Conservation (phyloP, 2,113 vertebrate genomes). For the Clarias gariepinus region DNA sequence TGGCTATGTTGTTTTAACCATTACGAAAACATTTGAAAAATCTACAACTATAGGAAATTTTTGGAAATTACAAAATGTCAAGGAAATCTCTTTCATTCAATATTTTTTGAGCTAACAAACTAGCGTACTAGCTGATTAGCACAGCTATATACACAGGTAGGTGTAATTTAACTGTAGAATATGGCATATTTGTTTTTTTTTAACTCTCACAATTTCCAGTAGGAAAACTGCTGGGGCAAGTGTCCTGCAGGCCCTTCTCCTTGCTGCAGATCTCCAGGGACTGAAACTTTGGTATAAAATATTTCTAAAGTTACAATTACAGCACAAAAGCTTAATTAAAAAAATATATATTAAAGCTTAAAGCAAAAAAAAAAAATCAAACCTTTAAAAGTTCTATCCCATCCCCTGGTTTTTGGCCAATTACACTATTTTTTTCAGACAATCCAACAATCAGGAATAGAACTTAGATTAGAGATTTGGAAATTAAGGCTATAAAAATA, state of each 20-base stretch:
- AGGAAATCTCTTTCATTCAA: not conserved
- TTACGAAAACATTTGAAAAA: not conserved
- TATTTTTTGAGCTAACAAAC: not conserved
- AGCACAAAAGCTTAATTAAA: too few species aligned
- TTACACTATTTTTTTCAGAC: too few species aligned
- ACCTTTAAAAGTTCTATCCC: not conserved
- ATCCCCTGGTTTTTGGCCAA: too few species aligned
- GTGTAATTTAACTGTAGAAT: not conserved
- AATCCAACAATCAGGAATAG: not conserved
- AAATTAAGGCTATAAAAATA: not conserved
- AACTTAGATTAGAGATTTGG: not conserved
- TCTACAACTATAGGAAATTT: not conserved
- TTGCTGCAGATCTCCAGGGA: too few species aligned
- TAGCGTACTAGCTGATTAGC: not conserved
- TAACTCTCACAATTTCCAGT: not conserved
- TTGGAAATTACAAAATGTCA: not conserved
- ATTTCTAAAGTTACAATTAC: too few species aligned
- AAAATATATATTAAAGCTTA: too few species aligned
- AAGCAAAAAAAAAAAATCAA: too few species aligned
- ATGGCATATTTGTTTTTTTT: not conserved
- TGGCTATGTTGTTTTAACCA: not conserved
- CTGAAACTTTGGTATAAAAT: too few species aligned
- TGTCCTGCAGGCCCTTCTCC: not conserved
- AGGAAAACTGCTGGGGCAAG: not conserved
- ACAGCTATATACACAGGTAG: not conserved